These are phyloP conservation scores for Drymodes brunneopygia DNA, from an alignment of 2,113 vertebrate species.

Conservation along the genomic window DNA sequence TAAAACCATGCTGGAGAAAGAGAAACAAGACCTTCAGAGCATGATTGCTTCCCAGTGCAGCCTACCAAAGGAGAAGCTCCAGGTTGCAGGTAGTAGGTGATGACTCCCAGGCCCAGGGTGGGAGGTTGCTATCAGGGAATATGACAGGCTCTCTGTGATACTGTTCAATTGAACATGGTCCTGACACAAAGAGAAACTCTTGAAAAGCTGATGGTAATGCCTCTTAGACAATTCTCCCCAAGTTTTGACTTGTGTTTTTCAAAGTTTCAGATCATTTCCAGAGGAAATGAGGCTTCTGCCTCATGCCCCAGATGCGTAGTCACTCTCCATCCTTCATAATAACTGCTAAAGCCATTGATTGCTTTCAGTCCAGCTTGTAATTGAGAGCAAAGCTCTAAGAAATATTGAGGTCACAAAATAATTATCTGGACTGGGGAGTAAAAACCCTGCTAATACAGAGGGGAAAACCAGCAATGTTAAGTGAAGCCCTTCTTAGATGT, in stretches of 20 bases:
- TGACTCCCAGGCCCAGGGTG: not conserved
- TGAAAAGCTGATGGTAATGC: not conserved
- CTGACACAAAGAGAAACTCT: not conserved
- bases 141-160: not conserved
- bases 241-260: not conserved
- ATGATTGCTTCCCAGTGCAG: not conserved
- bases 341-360: constrained; percentile 16
- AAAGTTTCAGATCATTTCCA: not conserved
- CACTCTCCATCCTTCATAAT: not conserved
- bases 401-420: constrained; percentile 36
- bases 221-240: not conserved
- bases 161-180: not conserved
- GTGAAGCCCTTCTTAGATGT: not conserved
- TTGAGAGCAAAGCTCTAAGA: constrained; percentile 20
- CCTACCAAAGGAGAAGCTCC: not conserved
- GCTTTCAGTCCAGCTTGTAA: constrained; percentile 17
- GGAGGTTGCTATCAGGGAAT: not conserved
- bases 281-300: constrained; percentile 35
- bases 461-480: not conserved
- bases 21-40: not conserved
- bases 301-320: not conserved
- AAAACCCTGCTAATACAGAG: not conserved
- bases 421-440: not conserved
- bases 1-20: not conserved
- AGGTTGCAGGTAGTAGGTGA: not conserved